Conservation (phyloP, 2,113 vertebrate genomes). For the Patagioenas fasciata region DNA sequence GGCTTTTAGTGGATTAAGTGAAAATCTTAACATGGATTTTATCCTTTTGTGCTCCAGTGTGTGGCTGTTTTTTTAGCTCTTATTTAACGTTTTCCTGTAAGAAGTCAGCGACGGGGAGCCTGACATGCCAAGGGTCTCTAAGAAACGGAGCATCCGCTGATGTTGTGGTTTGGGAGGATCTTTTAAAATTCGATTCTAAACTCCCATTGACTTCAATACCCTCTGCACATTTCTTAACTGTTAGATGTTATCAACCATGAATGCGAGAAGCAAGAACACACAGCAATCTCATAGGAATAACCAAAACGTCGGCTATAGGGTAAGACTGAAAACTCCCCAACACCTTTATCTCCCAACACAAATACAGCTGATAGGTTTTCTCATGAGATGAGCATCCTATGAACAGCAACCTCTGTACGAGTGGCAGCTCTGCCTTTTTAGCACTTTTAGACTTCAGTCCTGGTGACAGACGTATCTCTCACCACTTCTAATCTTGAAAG, state of each 20-base stretch:
- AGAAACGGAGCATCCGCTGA: not conserved
- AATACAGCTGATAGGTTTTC: not conserved
- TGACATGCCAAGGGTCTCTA: not conserved
- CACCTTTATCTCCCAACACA: not conserved
- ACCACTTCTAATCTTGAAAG: not conserved
- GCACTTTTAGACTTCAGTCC: not conserved
- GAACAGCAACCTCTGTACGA: not conserved
- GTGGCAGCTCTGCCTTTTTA: slow-evolving; percentile 34
- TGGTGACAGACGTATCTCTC: not conserved
- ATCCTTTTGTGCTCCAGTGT: not conserved
- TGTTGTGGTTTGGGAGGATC: not conserved
- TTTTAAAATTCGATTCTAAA: not conserved
- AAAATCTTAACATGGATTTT: not conserved
- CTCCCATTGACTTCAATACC: not conserved
- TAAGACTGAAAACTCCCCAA: not conserved
- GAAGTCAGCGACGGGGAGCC: not conserved
- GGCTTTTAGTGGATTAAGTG: not conserved
- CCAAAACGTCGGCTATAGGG: not conserved
- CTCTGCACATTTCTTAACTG: not conserved
- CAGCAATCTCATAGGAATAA: slow-evolving; percentile 10
- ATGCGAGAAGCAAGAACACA: not conserved
- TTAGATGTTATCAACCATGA: not conserved
- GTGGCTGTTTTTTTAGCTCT: not conserved
- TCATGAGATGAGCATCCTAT: not conserved
- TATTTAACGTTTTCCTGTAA: not conserved